These are phyloP conservation scores for Felis chaus DNA, from an alignment of 2,113 vertebrate genomes.

Conservation along the genomic window DNA sequence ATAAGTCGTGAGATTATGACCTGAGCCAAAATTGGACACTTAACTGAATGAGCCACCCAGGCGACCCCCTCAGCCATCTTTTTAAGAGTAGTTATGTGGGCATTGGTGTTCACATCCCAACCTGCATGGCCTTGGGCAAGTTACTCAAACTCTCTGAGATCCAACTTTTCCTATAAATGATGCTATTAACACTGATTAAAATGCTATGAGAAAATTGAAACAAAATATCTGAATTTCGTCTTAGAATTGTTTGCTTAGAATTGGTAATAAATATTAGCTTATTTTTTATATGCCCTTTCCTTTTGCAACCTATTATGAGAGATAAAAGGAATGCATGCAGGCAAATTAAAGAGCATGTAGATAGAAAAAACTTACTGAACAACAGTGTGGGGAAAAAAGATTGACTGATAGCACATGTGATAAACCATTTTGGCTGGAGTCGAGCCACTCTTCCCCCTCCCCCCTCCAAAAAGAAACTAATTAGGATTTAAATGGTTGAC, in stretches of 20 bases:
- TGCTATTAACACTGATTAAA: not conserved
- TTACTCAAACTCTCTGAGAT: not conserved
- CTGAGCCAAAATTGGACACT: no score
- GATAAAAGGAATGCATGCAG: not conserved
- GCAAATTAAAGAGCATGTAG: not conserved
- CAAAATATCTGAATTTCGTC: not conserved
- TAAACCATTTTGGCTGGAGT: not conserved
- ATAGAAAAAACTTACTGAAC: not conserved
- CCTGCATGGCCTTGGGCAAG: not conserved
- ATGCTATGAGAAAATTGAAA: not conserved
- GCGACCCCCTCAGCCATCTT: not conserved
- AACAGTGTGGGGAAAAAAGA: not conserved
- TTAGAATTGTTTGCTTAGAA: not conserved
- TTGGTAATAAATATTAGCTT: not conserved
- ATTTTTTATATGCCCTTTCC: not conserved
- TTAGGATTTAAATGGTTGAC: not conserved
- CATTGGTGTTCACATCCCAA: not conserved
- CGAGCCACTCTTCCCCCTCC: not conserved
- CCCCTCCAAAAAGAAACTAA: not conserved
- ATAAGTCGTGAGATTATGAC: no score
- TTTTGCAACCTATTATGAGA: not conserved
- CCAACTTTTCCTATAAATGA: not conserved
- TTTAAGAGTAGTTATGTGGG: not conserved
- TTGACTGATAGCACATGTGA: not conserved
- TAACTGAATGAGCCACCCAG: no score